Evolutionary conservation across 1,140 invertebrate species (phyloP).

Genomic region (Drosophila mayri): DNA sequence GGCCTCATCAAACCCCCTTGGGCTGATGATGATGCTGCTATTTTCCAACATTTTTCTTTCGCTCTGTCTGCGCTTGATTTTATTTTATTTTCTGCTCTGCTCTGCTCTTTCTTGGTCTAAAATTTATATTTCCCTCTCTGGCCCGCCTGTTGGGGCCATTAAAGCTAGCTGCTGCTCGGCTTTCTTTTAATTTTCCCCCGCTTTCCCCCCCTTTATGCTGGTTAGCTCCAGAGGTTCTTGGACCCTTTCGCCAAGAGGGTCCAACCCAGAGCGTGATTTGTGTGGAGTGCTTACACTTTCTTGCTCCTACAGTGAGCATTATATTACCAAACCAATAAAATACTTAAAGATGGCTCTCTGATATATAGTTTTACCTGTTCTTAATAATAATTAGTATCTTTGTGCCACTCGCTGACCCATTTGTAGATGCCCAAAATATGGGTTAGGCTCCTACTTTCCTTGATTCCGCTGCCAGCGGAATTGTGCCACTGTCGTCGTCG

Average conservation of each 20-base stretch:
- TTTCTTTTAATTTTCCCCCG: constrained; percentile 39
- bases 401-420: constrained; percentile 25
- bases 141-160: constrained; percentile 40
- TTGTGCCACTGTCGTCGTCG: constrained; percentile 58
- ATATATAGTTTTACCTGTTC: not conserved
- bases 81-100: constrained; percentile 49
- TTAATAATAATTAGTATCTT: not conserved
- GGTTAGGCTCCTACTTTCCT: constrained; percentile 15
- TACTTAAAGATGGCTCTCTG: not conserved
- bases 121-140: not conserved
- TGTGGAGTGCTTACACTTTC: constrained; percentile 23
- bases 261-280: constrained; percentile 55
- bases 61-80: constrained; percentile 43
- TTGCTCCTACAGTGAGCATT: not conserved
- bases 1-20: constrained; percentile 31
- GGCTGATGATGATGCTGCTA: constrained; percentile 76
- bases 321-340: too few relatives aligned
- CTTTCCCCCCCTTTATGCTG: not conserved
- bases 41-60: constrained; percentile 68
- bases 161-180: constrained; percentile 54
- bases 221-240: constrained; percentile 13
- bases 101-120: constrained; percentile 6
- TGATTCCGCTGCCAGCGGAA: constrained; percentile 18
- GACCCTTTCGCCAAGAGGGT: constrained; percentile 13
- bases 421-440: constrained; percentile 20